Evolutionary conservation across 2,113 vertebrate species (phyloP).

Genomic region (Thalassoma bifasciatum): DNA sequence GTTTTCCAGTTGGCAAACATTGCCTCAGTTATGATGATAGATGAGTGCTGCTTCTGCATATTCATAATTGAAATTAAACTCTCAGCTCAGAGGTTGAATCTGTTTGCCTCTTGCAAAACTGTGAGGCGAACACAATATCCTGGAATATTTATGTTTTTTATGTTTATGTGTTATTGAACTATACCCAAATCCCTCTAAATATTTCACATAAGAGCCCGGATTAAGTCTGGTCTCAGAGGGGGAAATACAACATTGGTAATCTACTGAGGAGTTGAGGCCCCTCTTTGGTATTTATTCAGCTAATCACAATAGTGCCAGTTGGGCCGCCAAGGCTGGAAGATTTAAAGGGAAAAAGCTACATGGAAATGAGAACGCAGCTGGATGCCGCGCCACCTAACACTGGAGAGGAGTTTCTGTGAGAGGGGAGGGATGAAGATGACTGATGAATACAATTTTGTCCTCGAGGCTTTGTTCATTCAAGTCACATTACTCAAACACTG

Average conservation of each 20-base stretch:
- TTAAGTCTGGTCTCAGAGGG: slow-evolving; percentile 18
- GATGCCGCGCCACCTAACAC: slow-evolving; percentile 4
- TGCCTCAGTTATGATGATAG: neutral
- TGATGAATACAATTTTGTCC: slow-evolving; percentile 15
- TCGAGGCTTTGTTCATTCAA: slow-evolving; percentile 38
- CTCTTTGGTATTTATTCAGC: slow-evolving; percentile 14
- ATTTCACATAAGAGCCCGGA: slow-evolving; percentile 14
- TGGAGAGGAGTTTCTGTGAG: neutral
- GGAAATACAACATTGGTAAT: slow-evolving; percentile 33
- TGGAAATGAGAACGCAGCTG: slow-evolving; percentile 17
- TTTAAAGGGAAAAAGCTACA: slow-evolving; percentile 12
- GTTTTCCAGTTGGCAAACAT: neutral
- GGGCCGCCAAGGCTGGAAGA: neutral
- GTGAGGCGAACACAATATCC: no score
- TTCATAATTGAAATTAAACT: neutral
- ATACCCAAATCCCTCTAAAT: neutral
- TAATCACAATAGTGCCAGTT: slow-evolving; percentile 23
- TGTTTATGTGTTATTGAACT: neutral
- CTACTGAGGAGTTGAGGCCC: slow-evolving; percentile 15
- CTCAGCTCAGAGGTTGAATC: neutral
- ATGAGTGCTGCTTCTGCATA: neutral
- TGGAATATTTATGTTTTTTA: neutral
- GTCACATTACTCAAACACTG: slow-evolving; percentile 11
- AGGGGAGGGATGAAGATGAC: slow-evolving; percentile 7
- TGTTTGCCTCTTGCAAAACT: slow-evolving; percentile 1